Evolutionary conservation across 2,888 invertebrate genomes (phyloP).

Genomic region (Mythimna albipuncta): DNA sequence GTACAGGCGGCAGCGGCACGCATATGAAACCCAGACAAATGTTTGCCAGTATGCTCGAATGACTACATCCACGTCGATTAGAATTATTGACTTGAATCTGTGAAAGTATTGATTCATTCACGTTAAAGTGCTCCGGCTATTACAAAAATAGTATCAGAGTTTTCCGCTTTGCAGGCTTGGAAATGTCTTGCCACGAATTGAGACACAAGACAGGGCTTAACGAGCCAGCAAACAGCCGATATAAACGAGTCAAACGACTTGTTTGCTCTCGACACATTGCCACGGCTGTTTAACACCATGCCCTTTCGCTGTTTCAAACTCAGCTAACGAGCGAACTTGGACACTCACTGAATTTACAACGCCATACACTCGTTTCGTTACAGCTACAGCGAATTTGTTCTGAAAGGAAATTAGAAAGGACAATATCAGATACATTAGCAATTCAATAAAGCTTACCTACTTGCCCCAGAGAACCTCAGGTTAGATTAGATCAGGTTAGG

Average conservation of each 20-base stretch:
- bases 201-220: constrained; percentile 68
- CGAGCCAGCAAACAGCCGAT: constrained; percentile 76
- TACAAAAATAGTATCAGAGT: constrained; percentile 65
- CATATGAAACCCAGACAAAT: constrained; percentile 34
- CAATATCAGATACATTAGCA: constrained; percentile 7
- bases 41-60: constrained; percentile 52
- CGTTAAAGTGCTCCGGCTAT: constrained; percentile 54
- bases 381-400: constrained; percentile 18
- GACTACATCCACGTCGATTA: constrained; percentile 53
- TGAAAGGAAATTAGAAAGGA: constrained; percentile 6
- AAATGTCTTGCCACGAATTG: constrained; percentile 66
- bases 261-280: constrained; percentile 72
- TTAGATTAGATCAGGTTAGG: too few relatives aligned
- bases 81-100: constrained; percentile 53
- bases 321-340: constrained; percentile 66
- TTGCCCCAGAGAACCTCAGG: background rate
- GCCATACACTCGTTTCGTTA: constrained; percentile 27
- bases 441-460: constrained; percentile 9
- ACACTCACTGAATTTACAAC: constrained; percentile 42
- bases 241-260: constrained; percentile 76
- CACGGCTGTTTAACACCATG: constrained; percentile 60
- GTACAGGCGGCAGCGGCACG: constrained; percentile 9
- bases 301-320: constrained; percentile 44
- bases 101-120: constrained; percentile 65
- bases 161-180: constrained; percentile 56